A percentile compares a stretch with the other conserved stretches of the same genome.
Evolutionary conservation across 2,797 vertebrate genomes (phyloP).

Genomic region (Mus spretus): DNA sequence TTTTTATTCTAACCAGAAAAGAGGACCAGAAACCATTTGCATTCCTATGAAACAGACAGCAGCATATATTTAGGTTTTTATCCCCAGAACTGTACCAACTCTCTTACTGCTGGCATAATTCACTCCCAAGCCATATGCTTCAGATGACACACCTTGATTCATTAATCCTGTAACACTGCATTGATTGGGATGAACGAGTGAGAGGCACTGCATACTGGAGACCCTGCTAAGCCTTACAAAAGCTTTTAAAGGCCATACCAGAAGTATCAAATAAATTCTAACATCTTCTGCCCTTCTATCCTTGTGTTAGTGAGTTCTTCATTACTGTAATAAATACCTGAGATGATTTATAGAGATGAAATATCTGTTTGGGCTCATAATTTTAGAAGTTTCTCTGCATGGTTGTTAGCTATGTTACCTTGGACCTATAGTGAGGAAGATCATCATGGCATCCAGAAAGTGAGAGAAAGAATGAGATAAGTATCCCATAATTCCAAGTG

Average conservation of each 20-base stretch:
- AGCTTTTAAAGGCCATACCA: background rate
- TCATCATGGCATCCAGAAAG: background rate
- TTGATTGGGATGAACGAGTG: background rate
- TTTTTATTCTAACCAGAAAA: background rate
- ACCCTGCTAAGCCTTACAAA: background rate
- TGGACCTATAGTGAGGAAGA: background rate
- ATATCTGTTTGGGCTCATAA: background rate
- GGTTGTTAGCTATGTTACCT: background rate
- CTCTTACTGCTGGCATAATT: background rate
- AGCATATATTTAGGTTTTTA: background rate
- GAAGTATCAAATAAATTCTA: background rate
- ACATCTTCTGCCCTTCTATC: background rate
- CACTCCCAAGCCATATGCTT: background rate
- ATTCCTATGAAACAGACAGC: background rate
- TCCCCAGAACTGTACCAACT: background rate
- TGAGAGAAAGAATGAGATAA: background rate
- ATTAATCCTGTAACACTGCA: background rate
- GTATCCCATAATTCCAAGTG: background rate
- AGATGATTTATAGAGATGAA: background rate
- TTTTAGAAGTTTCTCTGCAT: no score
- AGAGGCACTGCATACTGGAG: background rate
- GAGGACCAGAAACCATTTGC: background rate
- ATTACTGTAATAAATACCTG: background rate
- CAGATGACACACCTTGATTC: background rate
- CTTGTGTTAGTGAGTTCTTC: background rate